phyloP scores from a whole-genome alignment of 2,113 vertebrate species.

The Platichthys flesus region DNA sequence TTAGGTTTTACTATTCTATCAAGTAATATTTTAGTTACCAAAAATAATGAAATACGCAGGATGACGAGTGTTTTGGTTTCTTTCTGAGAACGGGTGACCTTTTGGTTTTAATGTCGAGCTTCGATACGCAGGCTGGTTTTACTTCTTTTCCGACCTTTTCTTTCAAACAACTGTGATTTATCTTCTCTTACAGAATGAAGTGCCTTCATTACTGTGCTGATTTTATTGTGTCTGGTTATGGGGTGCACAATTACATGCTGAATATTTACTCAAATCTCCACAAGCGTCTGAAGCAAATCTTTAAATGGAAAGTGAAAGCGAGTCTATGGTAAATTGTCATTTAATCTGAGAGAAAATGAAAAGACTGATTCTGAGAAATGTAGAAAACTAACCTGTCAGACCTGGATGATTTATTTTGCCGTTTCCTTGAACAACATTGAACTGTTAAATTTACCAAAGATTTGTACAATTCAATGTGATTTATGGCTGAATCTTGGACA shows the following conservation, averaged over 20 bases:
- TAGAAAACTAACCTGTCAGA: constrained; percentile 45
- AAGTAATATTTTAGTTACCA: constrained; percentile 80
- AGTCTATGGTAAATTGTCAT: constrained; percentile 81
- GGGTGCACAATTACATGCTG: constrained; percentile 88
- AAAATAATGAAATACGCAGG: constrained; percentile 55
- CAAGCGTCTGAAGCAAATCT: constrained; percentile 76
- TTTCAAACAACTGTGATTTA: constrained; percentile 90
- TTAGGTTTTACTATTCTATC: constrained; percentile 76
- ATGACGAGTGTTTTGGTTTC: constrained; percentile 28
- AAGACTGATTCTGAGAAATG: constrained; percentile 59
- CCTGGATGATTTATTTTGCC: constrained; percentile 30
- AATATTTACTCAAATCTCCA: constrained; percentile 88
- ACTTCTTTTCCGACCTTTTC: constrained; percentile 74
- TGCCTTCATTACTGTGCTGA: constrained; percentile 91
- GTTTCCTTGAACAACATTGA: constrained; percentile 54
- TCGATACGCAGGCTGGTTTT: constrained; percentile 84
- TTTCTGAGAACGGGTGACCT: constrained; percentile 36
- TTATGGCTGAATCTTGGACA: constrained; percentile 52
- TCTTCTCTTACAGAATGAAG: constrained; percentile 92
- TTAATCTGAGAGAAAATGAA: constrained; percentile 62
- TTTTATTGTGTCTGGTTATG: constrained; percentile 88
- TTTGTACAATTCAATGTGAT: constrained; percentile 65
- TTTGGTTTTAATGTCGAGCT: constrained; percentile 48
- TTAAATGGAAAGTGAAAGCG: constrained; percentile 76
- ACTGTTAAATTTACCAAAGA: constrained; percentile 65